These are phyloP conservation scores for Ephydatia muelleri DNA, from an alignment of 37 sponge, comb jelly and placozoan genomes.

Conservation along the genomic window DNA sequence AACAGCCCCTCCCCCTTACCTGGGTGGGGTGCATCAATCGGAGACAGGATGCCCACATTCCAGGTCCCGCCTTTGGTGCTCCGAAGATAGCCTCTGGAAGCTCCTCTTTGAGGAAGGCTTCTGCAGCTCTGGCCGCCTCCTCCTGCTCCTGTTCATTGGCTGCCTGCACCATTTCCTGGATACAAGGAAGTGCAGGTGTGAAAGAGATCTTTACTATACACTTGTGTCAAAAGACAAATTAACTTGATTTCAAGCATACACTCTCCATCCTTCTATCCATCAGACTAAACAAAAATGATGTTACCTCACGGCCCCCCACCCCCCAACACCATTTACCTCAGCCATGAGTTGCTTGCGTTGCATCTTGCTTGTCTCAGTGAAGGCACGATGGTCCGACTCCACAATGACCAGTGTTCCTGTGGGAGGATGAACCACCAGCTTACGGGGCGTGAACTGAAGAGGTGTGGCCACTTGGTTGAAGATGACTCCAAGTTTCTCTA, in stretches of 20 bases:
- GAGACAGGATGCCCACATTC: slow-evolving; percentile 95
- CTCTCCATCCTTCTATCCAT: not conserved
- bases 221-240: not conserved
- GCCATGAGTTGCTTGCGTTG: slow-evolving; percentile 94
- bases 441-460: slow-evolving; percentile 93
- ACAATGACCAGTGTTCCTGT: slow-evolving; percentile 71
- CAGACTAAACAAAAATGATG: too few relatives aligned
- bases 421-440: slow-evolving; percentile 84
- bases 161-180: slow-evolving; percentile 87
- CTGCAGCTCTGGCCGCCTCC: slow-evolving; percentile 82
- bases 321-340: slow-evolving; percentile 47
- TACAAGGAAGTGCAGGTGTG: not conserved
- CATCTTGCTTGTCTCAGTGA: slow-evolving; percentile 92
- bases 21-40: slow-evolving; percentile 89
- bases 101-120: slow-evolving; percentile 87
- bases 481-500: slow-evolving; percentile 96
- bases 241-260: not conserved
- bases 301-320: not conserved
- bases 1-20: slow-evolving; percentile 20
- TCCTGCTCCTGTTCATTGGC: slow-evolving; percentile 87
- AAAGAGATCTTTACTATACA: not conserved
- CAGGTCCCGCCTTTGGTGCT: slow-evolving; percentile 89
- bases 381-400: slow-evolving; percentile 96
- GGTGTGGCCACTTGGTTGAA: slow-evolving; percentile 97
- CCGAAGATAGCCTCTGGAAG: slow-evolving; percentile 90